phyloP scores from a whole-genome alignment of 2,797 vertebrate species.

The Danio aesculapii region DNA sequence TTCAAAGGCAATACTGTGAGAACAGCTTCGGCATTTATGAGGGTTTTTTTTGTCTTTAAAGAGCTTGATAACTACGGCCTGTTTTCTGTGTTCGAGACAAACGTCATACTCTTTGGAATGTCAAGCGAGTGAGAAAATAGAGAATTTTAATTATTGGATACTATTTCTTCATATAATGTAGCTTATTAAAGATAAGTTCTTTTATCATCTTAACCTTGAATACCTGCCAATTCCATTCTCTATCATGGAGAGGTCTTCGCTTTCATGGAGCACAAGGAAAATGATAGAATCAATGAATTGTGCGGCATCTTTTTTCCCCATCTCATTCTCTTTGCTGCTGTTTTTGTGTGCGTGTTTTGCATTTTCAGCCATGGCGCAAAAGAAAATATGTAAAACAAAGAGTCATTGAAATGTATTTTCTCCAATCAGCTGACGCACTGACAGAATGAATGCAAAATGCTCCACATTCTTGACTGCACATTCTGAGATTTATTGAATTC shows the following conservation, averaged over 20 bases:
- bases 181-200: neutral
- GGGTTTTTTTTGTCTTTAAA: neutral
- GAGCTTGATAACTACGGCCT: neutral
- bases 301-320: neutral
- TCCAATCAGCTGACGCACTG: neutral
- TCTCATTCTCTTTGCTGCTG: neutral
- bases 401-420: conserved; percentile 1
- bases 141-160: neutral
- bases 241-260: neutral
- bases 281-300: neutral
- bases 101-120: too few relatives aligned
- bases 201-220: neutral
- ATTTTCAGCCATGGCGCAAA: neutral
- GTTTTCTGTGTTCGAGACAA: neutral
- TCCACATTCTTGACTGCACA: neutral
- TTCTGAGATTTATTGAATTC: conserved; percentile 5
- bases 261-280: neutral
- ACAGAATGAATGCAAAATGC: neutral
- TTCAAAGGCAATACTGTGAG: neutral
- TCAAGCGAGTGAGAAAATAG: too few relatives aligned
- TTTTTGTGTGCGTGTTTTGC: neutral
- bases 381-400: neutral
- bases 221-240: neutral
- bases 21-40: neutral
- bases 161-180: neutral